Conservation (phyloP, 2,797 vertebrate species). For the Urophycis tenuis region DNA sequence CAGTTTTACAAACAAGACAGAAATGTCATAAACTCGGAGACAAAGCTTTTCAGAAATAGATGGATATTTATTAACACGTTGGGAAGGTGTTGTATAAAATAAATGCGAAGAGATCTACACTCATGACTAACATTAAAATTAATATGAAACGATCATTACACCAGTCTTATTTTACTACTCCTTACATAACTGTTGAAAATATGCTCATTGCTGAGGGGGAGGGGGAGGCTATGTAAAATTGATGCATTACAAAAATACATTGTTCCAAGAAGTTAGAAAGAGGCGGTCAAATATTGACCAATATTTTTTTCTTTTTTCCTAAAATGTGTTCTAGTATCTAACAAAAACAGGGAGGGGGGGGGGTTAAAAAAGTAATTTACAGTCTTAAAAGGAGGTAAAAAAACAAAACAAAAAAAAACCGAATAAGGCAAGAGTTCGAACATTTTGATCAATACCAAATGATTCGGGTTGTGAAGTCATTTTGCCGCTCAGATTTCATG, state of each 20-base stretch:
- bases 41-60: constrained; percentile 43
- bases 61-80: constrained; percentile 63
- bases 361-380: constrained; percentile 63
- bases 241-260: constrained; percentile 54
- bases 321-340: constrained; percentile 65
- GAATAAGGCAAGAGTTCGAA: constrained; percentile 4
- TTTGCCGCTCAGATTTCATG: background rate
- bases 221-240: constrained; percentile 22
- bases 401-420: constrained; percentile 13
- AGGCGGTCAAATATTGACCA: constrained; percentile 96
- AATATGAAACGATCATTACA: constrained; percentile 36
- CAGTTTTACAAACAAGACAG: no score
- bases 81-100: constrained; percentile 42
- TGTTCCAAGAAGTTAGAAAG: constrained; percentile 48
- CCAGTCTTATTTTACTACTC: constrained; percentile 24
- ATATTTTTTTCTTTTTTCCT: constrained; percentile 72
- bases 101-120: constrained; percentile 38
- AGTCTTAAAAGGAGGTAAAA: constrained; percentile 43
- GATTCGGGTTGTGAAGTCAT: constrained; percentile 1
- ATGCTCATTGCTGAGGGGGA: background rate
- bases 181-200: constrained; percentile 1
- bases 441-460: constrained; percentile 1
- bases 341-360: constrained; percentile 51
- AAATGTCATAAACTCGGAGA: background rate
- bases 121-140: constrained; percentile 44